phyloP scores from a whole-genome alignment of 2,888 invertebrate species.

The Andrena praecox region DNA sequence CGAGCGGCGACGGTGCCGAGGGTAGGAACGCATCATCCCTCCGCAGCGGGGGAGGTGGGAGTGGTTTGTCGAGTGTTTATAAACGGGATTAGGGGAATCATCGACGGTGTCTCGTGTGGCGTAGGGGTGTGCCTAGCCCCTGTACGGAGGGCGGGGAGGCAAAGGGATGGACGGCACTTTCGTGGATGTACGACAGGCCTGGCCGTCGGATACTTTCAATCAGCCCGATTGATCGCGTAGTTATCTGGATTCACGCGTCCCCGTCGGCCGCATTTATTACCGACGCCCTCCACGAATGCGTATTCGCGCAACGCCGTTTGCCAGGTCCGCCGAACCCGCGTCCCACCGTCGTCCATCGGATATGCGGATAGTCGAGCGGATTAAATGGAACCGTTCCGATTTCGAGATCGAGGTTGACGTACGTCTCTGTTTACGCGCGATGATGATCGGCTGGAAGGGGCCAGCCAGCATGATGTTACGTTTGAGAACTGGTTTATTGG shows the following conservation, averaged over 20 bases:
- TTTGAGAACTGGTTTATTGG: too few relatives aligned
- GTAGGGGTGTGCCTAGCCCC: conserved; percentile 48
- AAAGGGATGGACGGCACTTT: conserved; percentile 27
- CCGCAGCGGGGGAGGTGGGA: conserved; percentile 72
- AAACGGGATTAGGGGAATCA: conserved; percentile 81
- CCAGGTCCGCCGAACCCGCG: too few relatives aligned
- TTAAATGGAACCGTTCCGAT: not conserved
- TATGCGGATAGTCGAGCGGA: not conserved
- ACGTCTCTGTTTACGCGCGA: not conserved
- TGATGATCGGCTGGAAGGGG: not conserved
- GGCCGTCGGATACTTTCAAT: conserved; percentile 71
- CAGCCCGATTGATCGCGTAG: conserved; percentile 71
- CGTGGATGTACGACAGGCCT: conserved; percentile 41
- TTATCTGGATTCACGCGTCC: conserved; percentile 62
- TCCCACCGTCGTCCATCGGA: not conserved
- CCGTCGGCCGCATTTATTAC: conserved; percentile 51
- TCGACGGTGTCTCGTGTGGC: conserved; percentile 60
- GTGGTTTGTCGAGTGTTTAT: conserved; percentile 80
- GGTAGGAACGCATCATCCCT: conserved; percentile 60
- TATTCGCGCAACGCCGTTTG: not conserved
- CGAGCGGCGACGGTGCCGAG: conserved; percentile 53
- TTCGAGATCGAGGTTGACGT: not conserved
- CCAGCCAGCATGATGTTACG: too few relatives aligned
- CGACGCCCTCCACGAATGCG: not conserved
- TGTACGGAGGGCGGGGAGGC: not conserved